phyloP scores from a whole-genome alignment of 1,140 invertebrate species.

The Aporrectodea caliginosa region DNA sequence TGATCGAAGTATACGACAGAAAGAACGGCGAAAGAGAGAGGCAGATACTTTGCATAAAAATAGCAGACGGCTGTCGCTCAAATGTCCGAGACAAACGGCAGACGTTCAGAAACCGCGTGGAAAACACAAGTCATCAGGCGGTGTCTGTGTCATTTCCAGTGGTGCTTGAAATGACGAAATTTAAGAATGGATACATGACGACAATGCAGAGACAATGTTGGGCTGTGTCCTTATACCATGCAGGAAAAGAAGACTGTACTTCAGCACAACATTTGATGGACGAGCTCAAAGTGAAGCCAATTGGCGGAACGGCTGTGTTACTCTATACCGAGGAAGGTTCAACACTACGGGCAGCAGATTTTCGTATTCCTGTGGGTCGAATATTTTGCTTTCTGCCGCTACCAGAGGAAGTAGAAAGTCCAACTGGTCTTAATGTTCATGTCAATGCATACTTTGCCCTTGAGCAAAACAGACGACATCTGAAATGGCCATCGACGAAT shows the following conservation, averaged over 20 bases:
- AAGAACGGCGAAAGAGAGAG: not conserved
- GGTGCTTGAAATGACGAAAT: not conserved
- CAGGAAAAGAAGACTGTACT: not conserved
- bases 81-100: not conserved
- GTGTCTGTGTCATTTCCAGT: not conserved
- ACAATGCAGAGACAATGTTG: not conserved
- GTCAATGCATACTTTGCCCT: slow-evolving; percentile 29
- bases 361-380: slow-evolving; percentile 9
- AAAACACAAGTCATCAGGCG: not conserved
- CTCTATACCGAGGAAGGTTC: not conserved
- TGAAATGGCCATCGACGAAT: slow-evolving; percentile 26
- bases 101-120: not conserved
- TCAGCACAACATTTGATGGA: not conserved
- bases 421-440: slow-evolving; percentile 25
- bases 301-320: not conserved
- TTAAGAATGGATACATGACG: not conserved
- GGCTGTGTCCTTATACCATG: not conserved
- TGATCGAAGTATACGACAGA: slow-evolving; percentile 13
- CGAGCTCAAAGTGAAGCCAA: not conserved
- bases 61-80: not conserved
- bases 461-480: slow-evolving; percentile 25
- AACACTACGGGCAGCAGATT: not conserved
- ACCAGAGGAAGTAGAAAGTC: slow-evolving; percentile 22
- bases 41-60: not conserved
- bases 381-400: slow-evolving; percentile 32